These are phyloP conservation scores for Copidosoma aretas DNA, from an alignment of 2,888 invertebrate genomes.

Conservation along the genomic window DNA sequence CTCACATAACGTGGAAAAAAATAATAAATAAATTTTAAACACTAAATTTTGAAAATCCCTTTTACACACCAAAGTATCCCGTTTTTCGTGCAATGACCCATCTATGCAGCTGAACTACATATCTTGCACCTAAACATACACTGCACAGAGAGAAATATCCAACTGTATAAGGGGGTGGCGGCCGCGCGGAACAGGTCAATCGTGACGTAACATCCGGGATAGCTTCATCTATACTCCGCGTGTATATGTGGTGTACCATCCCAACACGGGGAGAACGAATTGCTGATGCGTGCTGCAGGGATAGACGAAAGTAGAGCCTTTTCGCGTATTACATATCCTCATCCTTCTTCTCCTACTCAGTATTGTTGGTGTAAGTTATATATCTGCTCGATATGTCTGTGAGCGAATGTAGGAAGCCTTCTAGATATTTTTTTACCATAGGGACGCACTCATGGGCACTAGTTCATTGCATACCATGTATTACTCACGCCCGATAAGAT, in stretches of 20 bases:
- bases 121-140: too few species aligned
- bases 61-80: too few species aligned
- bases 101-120: too few species aligned
- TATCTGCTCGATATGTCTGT: background rate
- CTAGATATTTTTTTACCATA: too few species aligned
- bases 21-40: too few species aligned
- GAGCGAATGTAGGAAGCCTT: background rate
- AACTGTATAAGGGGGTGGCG: background rate
- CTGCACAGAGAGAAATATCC: too few species aligned
- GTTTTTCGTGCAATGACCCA: too few species aligned
- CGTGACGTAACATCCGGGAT: conserved; percentile 5
- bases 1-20: too few species aligned
- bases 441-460: conserved; percentile 3
- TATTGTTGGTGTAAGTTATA: background rate
- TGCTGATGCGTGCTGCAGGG: conserved; percentile 52
- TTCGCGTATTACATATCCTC: background rate
- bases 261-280: conserved; percentile 16
- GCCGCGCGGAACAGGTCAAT: conserved; percentile 2
- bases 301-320: background rate
- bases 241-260: conserved; percentile 4
- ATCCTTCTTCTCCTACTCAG: background rate
- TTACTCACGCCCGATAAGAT: too few species aligned
- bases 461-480: too few species aligned
- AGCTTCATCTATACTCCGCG: background rate
- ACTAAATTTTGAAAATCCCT: too few species aligned